Percentiles rank a stretch among this genome's conserved stretches.
Conservation (phyloP, 1,140 invertebrate genomes). For the Bradysia coprophila region DNA sequence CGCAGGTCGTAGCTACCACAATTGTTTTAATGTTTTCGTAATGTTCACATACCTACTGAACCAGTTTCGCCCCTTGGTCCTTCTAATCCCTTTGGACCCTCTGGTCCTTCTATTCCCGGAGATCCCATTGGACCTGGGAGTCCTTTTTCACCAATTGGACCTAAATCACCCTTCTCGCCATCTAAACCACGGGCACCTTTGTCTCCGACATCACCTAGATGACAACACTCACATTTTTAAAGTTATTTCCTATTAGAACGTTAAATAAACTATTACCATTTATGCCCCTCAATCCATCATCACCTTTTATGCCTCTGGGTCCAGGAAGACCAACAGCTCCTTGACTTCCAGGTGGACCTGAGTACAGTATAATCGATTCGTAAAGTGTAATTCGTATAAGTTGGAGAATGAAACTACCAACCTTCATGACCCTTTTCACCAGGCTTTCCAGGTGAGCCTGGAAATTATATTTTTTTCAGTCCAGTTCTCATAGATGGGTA, state of each 20-base stretch:
- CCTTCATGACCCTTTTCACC: constrained; percentile 31
- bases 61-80: constrained; percentile 61
- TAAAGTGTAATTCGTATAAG: too few species aligned
- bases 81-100: constrained; percentile 63
- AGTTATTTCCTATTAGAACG: background rate
- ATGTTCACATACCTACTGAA: constrained; percentile 36
- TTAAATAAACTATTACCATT: too few species aligned
- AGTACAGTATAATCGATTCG: too few species aligned
- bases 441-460: constrained; percentile 27
- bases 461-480: too few species aligned
- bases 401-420: too few species aligned
- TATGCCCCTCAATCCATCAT: constrained; percentile 49
- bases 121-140: constrained; percentile 40
- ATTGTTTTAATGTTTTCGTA: too few species aligned
- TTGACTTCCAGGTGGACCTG: constrained; percentile 33
- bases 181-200: constrained; percentile 47
- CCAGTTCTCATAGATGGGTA: too few species aligned
- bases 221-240: too few species aligned
- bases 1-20: too few species aligned
- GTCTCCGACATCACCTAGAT: constrained; percentile 33
- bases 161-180: constrained; percentile 60
- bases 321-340: constrained; percentile 61
- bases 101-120: constrained; percentile 59
- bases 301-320: constrained; percentile 50
- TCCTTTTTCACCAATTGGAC: constrained; percentile 56